These are phyloP conservation scores for Manis pentadactyla DNA, from an alignment of 2,797 vertebrate species.

Conservation along the genomic window DNA sequence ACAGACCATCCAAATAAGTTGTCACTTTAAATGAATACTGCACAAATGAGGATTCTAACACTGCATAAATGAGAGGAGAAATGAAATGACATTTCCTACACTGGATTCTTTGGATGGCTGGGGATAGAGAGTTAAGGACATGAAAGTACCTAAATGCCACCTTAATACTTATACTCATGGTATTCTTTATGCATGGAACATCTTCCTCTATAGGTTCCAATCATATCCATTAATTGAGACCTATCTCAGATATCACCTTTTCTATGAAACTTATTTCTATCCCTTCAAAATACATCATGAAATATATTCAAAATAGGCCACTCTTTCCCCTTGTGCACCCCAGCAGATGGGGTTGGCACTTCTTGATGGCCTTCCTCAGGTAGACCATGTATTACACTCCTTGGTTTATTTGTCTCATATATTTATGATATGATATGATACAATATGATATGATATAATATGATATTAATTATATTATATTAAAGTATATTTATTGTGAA, in stretches of 20 bases:
- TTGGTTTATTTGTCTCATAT: background rate
- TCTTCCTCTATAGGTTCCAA: background rate
- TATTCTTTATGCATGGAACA: background rate
- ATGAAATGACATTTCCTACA: background rate
- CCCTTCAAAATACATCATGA: background rate
- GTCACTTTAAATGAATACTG: background rate
- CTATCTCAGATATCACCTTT: background rate
- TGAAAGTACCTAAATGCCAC: background rate
- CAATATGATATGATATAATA: too few relatives aligned
- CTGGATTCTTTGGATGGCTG: background rate
- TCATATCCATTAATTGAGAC: background rate
- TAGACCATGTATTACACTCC: background rate
- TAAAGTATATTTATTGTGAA: background rate
- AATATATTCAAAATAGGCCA: background rate
- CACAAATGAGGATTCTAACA: background rate
- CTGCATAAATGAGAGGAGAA: background rate
- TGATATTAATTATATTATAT: too few relatives aligned
- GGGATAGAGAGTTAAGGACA: background rate
- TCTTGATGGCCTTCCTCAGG: background rate
- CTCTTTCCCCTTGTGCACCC: rapidly evolving
- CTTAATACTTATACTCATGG: too few relatives aligned
- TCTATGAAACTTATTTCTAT: background rate
- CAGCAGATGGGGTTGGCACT: background rate
- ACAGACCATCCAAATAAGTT: background rate
- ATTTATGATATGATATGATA: background rate